Percentiles rank a stretch among this genome's conserved stretches.
These are phyloP conservation scores for Tachypleus tridentatus DNA, from an alignment of 1,140 invertebrate genomes.

Conservation along the genomic window DNA sequence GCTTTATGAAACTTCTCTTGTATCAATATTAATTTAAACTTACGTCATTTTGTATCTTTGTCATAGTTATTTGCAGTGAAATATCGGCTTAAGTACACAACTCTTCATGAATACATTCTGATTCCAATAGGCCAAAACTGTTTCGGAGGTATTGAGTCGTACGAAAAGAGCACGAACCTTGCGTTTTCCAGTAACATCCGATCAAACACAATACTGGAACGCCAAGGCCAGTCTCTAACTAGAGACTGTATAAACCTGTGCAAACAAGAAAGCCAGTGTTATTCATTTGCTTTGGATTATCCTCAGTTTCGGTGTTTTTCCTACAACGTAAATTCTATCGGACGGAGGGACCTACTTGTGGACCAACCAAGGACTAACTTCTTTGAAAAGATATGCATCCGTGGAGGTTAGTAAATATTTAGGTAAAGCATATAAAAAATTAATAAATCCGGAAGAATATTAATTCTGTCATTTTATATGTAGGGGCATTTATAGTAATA, in stretches of 20 bases:
- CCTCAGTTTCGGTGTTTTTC: constrained; percentile 34
- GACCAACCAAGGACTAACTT: constrained; percentile 33
- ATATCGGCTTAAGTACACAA: too few species aligned
- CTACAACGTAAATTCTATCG: constrained; percentile 30
- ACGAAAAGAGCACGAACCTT: constrained; percentile 36
- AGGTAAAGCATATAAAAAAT: too few species aligned
- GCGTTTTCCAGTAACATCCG: constrained; percentile 26
- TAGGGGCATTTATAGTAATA: too few species aligned
- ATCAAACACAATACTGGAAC: constrained; percentile 29
- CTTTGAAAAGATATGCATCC: constrained; percentile 38
- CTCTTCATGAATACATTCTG: too few species aligned
- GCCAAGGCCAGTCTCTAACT: constrained; percentile 36
- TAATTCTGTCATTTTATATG: too few species aligned
- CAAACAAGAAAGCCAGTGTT: constrained; percentile 34
- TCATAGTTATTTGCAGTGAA: too few species aligned
- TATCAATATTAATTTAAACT: too few species aligned
- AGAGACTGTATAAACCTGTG: constrained; percentile 39
- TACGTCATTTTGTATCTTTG: too few species aligned
- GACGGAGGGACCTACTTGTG: constrained; percentile 30
- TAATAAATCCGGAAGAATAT: too few species aligned
- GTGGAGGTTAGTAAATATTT: constrained; percentile 28
- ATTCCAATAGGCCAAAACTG: constrained; percentile 24
- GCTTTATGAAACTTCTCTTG: too few species aligned
- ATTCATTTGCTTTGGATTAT: constrained; percentile 38
- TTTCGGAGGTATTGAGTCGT: constrained; percentile 40